Conservation (phyloP, 2,113 vertebrate genomes). For the Istiophorus platypterus region DNA sequence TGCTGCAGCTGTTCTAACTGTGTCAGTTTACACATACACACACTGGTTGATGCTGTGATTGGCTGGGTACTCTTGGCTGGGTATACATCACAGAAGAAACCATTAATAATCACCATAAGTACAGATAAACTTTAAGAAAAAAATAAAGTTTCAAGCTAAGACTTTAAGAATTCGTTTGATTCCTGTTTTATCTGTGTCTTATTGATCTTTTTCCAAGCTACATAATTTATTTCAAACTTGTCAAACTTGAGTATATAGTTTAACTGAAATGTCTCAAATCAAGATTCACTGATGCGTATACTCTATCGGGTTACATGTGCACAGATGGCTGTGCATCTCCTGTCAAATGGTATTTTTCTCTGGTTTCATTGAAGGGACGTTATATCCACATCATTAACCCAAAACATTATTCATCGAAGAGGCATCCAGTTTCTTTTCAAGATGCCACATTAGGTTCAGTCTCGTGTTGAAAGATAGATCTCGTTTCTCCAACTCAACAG, state of each 20-base stretch:
- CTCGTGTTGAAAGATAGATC: conserved; percentile 19
- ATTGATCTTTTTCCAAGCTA: not conserved
- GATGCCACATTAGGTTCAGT: conserved; percentile 13
- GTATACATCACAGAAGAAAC: conserved; percentile 31
- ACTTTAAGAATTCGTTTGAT: not conserved
- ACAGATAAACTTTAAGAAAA: not conserved
- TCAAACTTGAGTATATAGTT: not conserved
- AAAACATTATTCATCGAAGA: conserved; percentile 47
- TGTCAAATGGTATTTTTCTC: conserved; percentile 62
- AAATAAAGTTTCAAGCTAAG: not conserved
- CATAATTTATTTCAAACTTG: not conserved
- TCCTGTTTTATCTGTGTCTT: not conserved
- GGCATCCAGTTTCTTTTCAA: conserved; percentile 36
- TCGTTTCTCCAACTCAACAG: conserved; percentile 20
- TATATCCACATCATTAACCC: conserved; percentile 56
- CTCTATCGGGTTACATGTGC: conserved; percentile 77
- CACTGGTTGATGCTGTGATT: conserved; percentile 41
- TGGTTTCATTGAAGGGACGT: conserved; percentile 61
- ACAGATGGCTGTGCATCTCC: conserved; percentile 78
- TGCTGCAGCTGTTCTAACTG: conserved; percentile 79
- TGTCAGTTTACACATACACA: conserved; percentile 62
- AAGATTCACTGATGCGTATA: conserved; percentile 50
- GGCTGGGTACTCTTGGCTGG: conserved; percentile 15
- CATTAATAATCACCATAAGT: conserved; percentile 18
- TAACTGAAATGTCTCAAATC: conserved; percentile 32